Conservation (phyloP, 2,113 vertebrate species). For the Isichthys henryi region DNA sequence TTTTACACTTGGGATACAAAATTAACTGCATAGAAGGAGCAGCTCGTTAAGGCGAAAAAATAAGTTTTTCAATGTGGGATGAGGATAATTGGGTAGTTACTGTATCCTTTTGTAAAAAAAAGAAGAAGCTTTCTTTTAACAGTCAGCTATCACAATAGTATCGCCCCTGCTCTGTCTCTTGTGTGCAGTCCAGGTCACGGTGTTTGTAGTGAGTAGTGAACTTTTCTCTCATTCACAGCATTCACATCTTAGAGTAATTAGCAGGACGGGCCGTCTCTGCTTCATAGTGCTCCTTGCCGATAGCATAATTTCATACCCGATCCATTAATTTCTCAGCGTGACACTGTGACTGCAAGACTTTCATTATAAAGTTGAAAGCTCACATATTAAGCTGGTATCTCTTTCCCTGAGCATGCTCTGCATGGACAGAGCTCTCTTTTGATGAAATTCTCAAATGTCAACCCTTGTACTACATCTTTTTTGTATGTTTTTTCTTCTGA, state of each 20-base stretch:
- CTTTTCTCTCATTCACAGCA: slow-evolving; percentile 11
- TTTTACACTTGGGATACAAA: neutral
- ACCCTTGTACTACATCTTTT: neutral
- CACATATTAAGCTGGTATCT: neutral
- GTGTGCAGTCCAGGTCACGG: neutral
- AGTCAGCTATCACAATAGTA: neutral
- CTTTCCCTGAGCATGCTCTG: neutral
- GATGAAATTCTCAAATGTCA: neutral
- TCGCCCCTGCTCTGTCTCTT: neutral
- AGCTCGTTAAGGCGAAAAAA: slow-evolving; percentile 3
- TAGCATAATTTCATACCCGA: slow-evolving; percentile 8
- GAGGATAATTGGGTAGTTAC: slow-evolving; percentile 14
- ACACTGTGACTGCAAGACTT: neutral
- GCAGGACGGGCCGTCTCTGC: neutral
- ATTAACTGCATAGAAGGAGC: slow-evolving; percentile 1
- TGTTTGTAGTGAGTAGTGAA: neutral
- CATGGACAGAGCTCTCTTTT: neutral
- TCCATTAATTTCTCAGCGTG: slow-evolving; percentile 20
- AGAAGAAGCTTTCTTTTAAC: neutral
- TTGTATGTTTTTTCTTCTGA: neutral
- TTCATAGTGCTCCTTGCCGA: neutral
- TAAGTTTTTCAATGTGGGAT: slow-evolving; percentile 11
- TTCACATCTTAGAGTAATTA: slow-evolving; percentile 14
- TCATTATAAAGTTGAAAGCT: neutral
- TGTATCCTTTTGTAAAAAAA: neutral